Evolutionary conservation across 2,888 invertebrate genomes (phyloP).

Genomic region (Drosophila fungiperda): DNA sequence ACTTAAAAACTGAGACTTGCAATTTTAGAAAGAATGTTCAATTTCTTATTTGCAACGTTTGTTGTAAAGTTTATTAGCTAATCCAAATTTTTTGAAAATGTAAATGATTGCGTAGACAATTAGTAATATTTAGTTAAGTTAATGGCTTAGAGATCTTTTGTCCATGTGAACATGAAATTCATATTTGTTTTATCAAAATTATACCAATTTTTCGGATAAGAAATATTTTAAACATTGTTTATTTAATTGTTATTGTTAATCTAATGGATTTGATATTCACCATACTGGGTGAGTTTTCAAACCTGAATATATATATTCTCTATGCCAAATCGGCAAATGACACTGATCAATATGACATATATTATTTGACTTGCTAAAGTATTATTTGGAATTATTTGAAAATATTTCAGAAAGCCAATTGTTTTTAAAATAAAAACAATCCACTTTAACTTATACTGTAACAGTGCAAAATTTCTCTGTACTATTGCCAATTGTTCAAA

Average conservation of each 20-base stretch:
- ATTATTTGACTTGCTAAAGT: neutral
- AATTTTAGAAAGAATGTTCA: neutral
- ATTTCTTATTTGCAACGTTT: neutral
- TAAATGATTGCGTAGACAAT: neutral
- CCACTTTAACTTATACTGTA: neutral
- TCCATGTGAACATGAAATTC: too few species aligned
- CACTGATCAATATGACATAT: too few species aligned
- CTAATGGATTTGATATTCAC: too few species aligned
- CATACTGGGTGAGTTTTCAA: too few species aligned
- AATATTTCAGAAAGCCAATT: neutral
- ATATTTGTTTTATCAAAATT: too few species aligned
- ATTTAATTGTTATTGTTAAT: too few species aligned
- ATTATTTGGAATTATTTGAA: neutral
- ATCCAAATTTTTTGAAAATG: neutral
- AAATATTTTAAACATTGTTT: too few species aligned
- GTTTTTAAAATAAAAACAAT: neutral
- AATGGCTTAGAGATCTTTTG: neutral
- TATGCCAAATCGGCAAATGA: too few species aligned
- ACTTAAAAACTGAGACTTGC: neutral
- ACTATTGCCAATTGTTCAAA: neutral
- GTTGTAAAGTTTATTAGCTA: neutral
- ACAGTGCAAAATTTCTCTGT: neutral
- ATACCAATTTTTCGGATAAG: too few species aligned
- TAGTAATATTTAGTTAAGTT: neutral
- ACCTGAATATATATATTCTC: too few species aligned